Conservation (phyloP, 2,113 vertebrate genomes). For the Scopus umbretta region DNA sequence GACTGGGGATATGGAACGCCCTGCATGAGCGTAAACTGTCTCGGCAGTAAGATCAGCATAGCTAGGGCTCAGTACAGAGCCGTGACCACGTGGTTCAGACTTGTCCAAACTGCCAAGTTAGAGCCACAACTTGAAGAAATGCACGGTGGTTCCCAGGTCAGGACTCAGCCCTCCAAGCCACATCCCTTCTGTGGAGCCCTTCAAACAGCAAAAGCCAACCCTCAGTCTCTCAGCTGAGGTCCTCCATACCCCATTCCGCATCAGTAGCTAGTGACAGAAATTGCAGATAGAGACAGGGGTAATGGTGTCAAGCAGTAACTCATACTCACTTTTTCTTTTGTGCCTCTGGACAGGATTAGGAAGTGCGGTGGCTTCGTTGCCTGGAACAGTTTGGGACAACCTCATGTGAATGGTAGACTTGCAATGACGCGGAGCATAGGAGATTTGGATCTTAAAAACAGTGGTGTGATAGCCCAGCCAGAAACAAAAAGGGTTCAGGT, state of each 20-base stretch:
- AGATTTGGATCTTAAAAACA: constrained; percentile 91
- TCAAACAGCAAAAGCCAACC: background rate
- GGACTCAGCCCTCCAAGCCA: background rate
- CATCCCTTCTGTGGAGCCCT: background rate
- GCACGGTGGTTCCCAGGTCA: background rate
- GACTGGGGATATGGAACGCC: background rate
- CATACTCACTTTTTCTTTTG: background rate
- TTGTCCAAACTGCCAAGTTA: background rate
- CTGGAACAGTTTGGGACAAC: constrained; percentile 96
- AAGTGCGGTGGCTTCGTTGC: constrained; percentile 89
- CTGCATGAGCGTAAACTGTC: background rate
- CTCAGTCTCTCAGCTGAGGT: background rate
- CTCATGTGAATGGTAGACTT: constrained; percentile 93
- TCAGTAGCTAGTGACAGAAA: background rate
- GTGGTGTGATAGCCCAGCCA: constrained; percentile 91
- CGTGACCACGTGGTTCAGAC: background rate
- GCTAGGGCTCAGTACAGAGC: background rate
- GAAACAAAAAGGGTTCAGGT: constrained; percentile 89
- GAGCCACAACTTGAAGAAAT: background rate
- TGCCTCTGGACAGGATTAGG: constrained; percentile 79
- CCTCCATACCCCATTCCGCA: fast-evolving
- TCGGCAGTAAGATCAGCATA: background rate
- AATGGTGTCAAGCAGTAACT: background rate
- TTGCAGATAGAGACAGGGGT: background rate
- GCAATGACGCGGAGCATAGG: constrained; percentile 98